A percentile compares a stretch with the other conserved stretches of the same genome.
These are phyloP conservation scores for Hyposoter dolosus DNA, from an alignment of 2,888 invertebrate genomes.

Conservation along the genomic window DNA sequence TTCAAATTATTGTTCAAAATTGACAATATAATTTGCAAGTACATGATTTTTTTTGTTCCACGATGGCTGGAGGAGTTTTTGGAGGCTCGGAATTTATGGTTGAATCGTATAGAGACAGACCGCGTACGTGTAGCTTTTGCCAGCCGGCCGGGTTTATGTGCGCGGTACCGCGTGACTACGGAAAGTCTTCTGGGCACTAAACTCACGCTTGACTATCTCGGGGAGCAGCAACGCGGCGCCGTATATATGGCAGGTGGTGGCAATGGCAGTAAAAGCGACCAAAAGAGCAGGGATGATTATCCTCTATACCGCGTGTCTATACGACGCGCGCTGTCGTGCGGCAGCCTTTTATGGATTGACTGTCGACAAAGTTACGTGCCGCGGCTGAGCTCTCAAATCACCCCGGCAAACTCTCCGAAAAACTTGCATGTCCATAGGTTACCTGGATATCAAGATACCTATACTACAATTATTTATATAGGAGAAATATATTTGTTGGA, in stretches of 20 bases:
- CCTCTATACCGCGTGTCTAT: slow-evolving; percentile 17
- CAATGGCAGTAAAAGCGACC: slow-evolving; percentile 52
- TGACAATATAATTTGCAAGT: too few species aligned
- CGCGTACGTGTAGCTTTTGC: slow-evolving; percentile 3
- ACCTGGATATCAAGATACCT: too few species aligned
- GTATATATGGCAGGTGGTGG: slow-evolving; percentile 9
- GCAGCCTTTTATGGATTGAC: slow-evolving; percentile 61
- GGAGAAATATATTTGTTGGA: neutral
- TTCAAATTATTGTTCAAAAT: too few species aligned
- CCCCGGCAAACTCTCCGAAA: slow-evolving; percentile 35
- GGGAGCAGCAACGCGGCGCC: slow-evolving; percentile 21
- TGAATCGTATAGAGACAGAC: neutral
- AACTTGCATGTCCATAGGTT: neutral
- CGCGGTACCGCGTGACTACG: slow-evolving; percentile 56
- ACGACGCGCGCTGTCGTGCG: slow-evolving; percentile 21
- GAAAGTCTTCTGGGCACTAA: slow-evolving; percentile 40
- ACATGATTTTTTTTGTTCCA: too few species aligned
- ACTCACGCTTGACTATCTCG: slow-evolving; percentile 34
- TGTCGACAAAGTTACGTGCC: slow-evolving; percentile 68
- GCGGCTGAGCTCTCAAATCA: slow-evolving; percentile 57
- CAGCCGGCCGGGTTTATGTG: slow-evolving; percentile 46
- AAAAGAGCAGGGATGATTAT: slow-evolving; percentile 52
- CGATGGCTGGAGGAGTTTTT: neutral
- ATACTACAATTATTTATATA: too few species aligned
- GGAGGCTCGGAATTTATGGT: neutral